phyloP scores from a whole-genome alignment of 2,888 invertebrate genomes.

The Rhingia campestris region DNA sequence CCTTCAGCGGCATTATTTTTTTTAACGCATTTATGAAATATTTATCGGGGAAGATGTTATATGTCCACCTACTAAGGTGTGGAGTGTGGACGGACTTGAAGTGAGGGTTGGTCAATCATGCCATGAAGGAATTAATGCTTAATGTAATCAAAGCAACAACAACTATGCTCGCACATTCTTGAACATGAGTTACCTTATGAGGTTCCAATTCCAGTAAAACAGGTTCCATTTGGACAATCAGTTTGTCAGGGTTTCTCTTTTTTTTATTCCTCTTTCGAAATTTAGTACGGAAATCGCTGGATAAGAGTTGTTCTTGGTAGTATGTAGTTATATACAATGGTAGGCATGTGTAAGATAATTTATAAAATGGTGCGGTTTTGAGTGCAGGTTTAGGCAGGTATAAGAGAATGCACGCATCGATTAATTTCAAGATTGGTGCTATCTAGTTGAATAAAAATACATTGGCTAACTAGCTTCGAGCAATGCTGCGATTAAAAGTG shows the following conservation, averaged over 20 bases:
- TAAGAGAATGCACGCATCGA: no score
- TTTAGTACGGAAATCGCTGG: constrained; percentile 45
- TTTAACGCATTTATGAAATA: constrained; percentile 26
- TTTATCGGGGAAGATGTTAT: constrained; percentile 10
- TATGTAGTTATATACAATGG: no score
- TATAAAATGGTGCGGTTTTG: no score
- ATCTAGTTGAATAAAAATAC: no score
- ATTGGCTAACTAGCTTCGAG: no score
- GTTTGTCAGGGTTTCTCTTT: background rate
- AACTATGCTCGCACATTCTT: constrained; percentile 17
- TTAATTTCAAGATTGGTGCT: no score
- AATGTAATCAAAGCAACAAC: constrained; percentile 48
- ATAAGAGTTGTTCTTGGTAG: no score
- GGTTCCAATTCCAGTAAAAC: constrained; percentile 67
- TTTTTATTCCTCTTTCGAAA: constrained; percentile 10
- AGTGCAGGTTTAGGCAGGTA: no score
- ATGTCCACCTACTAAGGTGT: constrained; percentile 20
- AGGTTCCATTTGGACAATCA: constrained; percentile 53
- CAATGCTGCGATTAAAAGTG: no score
- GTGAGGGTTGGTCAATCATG: constrained; percentile 29
- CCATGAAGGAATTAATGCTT: constrained; percentile 29
- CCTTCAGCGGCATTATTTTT: background rate
- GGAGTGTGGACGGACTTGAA: constrained; percentile 10
- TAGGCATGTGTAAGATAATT: no score
- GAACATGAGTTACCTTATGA: constrained; percentile 42